phyloP scores from a whole-genome alignment of 1,140 invertebrate genomes.

The Stegodyphus mimosarum region DNA sequence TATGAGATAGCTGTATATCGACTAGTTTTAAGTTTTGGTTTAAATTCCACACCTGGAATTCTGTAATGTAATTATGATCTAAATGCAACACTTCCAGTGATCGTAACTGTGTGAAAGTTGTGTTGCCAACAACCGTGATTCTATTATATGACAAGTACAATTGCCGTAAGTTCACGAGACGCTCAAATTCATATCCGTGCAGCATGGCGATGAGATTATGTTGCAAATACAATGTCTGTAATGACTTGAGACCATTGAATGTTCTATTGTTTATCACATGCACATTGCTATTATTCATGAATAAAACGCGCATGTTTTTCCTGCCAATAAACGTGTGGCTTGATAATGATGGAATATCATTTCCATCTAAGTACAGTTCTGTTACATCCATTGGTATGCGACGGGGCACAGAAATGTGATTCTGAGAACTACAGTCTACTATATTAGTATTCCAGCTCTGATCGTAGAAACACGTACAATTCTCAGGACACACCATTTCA shows the following conservation, averaged over 20 bases:
- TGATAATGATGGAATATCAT: slow-evolving; percentile 83
- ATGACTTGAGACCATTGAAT: slow-evolving; percentile 86
- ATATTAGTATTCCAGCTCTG: slow-evolving; percentile 94
- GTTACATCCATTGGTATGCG: slow-evolving; percentile 94
- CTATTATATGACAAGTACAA: slow-evolving; percentile 89
- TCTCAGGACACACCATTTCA: slow-evolving; percentile 92
- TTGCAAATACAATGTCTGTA: slow-evolving; percentile 85
- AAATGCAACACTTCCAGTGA: slow-evolving; percentile 84
- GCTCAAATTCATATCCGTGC: slow-evolving; percentile 90
- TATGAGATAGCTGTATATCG: slow-evolving; percentile 80
- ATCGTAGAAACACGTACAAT: slow-evolving; percentile 88
- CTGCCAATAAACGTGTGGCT: slow-evolving; percentile 92
- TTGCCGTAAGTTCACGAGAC: slow-evolving; percentile 82
- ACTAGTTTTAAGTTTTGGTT: slow-evolving; percentile 75
- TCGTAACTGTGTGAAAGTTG: slow-evolving; percentile 80
- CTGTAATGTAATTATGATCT: slow-evolving; percentile 84
- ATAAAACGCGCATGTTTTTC: slow-evolving; percentile 87
- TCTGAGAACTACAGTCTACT: slow-evolving; percentile 80
- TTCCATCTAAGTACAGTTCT: slow-evolving; percentile 90
- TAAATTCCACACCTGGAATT: slow-evolving; percentile 86
- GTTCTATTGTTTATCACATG: slow-evolving; percentile 90
- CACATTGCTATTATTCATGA: slow-evolving; percentile 86
- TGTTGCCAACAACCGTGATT: slow-evolving; percentile 81
- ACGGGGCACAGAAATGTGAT: slow-evolving; percentile 76
- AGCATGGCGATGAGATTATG: slow-evolving; percentile 83